Evolutionary conservation across 1,140 invertebrate species (phyloP).

Genomic region (Papilio dardanus): DNA sequence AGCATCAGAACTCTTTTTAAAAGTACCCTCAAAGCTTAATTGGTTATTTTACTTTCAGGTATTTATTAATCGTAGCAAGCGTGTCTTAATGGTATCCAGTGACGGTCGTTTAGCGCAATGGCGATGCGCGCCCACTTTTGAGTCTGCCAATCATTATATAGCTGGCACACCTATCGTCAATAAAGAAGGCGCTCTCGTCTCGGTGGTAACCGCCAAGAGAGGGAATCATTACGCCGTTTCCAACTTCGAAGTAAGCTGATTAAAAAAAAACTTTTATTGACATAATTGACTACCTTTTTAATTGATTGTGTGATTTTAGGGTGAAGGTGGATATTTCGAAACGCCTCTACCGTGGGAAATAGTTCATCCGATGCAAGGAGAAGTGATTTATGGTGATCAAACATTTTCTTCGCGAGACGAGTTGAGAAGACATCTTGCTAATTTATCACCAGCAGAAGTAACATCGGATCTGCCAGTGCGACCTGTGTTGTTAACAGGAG

Average conservation of each 20-base stretch:
- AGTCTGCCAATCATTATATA: constrained; percentile 68
- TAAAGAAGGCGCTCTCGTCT: constrained; percentile 59
- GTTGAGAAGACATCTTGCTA: not conserved
- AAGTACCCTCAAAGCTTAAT: too few relatives aligned
- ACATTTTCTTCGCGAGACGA: constrained; percentile 30
- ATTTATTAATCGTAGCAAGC: constrained; percentile 72
- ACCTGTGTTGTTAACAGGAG: constrained; percentile 51
- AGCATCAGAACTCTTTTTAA: too few relatives aligned
- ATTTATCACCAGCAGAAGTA: constrained; percentile 47
- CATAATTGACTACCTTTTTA: too few relatives aligned
- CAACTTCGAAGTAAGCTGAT: constrained; percentile 59
- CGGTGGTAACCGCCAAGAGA: constrained; percentile 61
- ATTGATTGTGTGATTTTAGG: constrained; percentile 44
- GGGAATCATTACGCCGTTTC: constrained; percentile 74
- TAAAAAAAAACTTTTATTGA: not conserved
- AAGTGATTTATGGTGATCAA: constrained; percentile 29
- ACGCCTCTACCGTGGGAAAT: constrained; percentile 57
- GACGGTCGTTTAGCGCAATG: constrained; percentile 71
- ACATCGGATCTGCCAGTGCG: constrained; percentile 34
- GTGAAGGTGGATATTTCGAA: constrained; percentile 70
- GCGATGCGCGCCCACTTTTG: constrained; percentile 71
- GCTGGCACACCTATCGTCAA: constrained; percentile 69
- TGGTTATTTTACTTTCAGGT: constrained; percentile 50
- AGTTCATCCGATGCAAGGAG: constrained; percentile 42
- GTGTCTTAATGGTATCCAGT: constrained; percentile 64